Evolutionary conservation across 2,113 vertebrate genomes (phyloP).

Genomic region (Lynx canadensis): DNA sequence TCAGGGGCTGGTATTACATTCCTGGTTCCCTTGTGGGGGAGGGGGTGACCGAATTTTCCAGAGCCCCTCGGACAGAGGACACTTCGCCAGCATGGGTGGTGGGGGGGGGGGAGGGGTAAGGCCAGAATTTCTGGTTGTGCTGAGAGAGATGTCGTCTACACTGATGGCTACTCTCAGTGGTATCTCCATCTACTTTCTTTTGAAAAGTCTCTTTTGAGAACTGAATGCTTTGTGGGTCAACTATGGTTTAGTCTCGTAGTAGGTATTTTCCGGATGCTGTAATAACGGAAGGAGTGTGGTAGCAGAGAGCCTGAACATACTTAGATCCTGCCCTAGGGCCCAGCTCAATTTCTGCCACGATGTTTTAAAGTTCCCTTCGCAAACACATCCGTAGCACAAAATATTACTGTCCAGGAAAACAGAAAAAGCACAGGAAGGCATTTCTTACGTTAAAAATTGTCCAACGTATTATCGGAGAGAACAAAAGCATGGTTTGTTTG

Average conservation of each 20-base stretch:
- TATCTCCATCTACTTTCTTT: neutral
- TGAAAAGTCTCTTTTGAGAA: neutral
- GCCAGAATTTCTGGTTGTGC: neutral
- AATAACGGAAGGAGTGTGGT: neutral
- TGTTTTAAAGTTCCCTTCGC: neutral
- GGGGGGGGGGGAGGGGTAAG: too few species aligned
- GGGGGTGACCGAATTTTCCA: neutral
- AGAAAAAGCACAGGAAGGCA: neutral
- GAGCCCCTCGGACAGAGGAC: neutral
- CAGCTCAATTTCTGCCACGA: neutral
- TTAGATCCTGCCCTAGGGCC: neutral
- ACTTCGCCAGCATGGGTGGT: too few species aligned
- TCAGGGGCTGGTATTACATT: neutral
- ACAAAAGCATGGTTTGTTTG: neutral
- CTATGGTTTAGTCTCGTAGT: fast-evolving
- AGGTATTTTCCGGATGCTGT: neutral
- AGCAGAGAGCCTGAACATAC: too few species aligned
- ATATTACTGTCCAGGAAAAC: too few species aligned
- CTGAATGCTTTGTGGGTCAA: neutral
- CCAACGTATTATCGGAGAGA: neutral
- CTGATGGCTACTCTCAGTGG: neutral
- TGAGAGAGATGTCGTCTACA: neutral
- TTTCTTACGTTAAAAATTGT: neutral
- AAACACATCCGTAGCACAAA: neutral
- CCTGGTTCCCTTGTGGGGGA: neutral